Evolutionary conservation across 1,140 invertebrate genomes (phyloP), one percentile per base, ranked within the genome.

Genomic region (Eciton burchellii): DNA sequence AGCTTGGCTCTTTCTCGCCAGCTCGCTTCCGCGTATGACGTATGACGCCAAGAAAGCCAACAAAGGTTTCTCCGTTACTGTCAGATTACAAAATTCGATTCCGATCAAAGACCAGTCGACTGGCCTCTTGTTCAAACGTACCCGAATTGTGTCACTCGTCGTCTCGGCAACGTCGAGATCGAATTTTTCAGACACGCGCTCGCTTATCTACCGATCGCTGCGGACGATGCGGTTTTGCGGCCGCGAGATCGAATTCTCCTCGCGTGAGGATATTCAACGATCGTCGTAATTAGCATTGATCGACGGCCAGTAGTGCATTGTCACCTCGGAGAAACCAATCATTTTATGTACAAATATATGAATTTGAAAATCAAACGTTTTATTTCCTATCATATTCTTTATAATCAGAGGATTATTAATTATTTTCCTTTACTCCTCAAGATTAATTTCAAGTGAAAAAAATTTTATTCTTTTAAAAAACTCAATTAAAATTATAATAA

Each of bases 1-100:
- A n/a, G n/a, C n/a, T n/a, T n/a, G n/a, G n/a, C n/a, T n/a, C n/a
- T n/a, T 49, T 35, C 43, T 3, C 5, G 24, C 5, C n/a, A 79
- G 35, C 56, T 70, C n/a, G 24, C 60, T 0, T 35, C 19, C 83
- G 73, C 43, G 52, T 81, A 59, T n/a, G 52, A 63, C 56, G 35
- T 19, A 49, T 3, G 43, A 60, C 9, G 16, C 43, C 60, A 65
- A 82, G 59, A 81, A 74, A 84, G n/a, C n/a, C n/a, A n/a, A n/a
- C n/a, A n/a, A n/a, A n/a, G n/a, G n/a, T 62, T 62, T 26, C 19
- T 24, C 14, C 11, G 14, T 12, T 12, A 29, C 45, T 16, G 12
- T 57, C 9, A 16, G 21, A n/a, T 59, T 77, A 29, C n/a, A n/a
- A n/a, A 19, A 62, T 68, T 83, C 35, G 5, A n/a, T n/a, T n/a